Evolutionary conservation across 2,888 invertebrate species (phyloP), one percentile per base, ranked within the genome.

Genomic region (Trissoscelio sp.): DNA sequence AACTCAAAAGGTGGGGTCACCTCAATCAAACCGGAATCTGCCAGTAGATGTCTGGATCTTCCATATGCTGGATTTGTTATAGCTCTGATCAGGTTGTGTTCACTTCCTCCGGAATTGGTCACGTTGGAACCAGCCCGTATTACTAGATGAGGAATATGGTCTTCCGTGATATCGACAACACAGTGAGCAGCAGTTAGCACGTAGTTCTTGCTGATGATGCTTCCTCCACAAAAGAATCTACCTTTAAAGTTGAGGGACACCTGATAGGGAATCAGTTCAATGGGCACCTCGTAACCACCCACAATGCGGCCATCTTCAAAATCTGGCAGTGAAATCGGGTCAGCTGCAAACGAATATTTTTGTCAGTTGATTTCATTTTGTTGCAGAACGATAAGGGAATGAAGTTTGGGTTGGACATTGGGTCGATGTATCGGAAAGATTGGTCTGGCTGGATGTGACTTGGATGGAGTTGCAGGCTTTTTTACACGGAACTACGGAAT

Each of bases 171-270:
- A 2, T 18, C 4, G n/a, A 6, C 1, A 91, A 92, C 86, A 81
- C 94, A 94, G 85, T 94, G 94, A 0, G 93, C 94, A 6, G 94
- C 94, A 0, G 94, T 94, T 0, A 94, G 66, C 0, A 94, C 88
- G 2, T 92, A 91, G 22, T 92, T 88, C 6, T 86, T 88, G 28
- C 92, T 92, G n/a, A 94, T 89, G 9, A 93, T 92, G 3, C 93
- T 91, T 0, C 93, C 94, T 0, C 94, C 94, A 82, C 94, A 94
- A 48, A 28, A 18, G 22, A 66, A 60, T 0, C 88, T 85, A 0
- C 92, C 92, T 7, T 85, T 81, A 22, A 84, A 86, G 3, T 90
- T 79, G 0, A 93, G 66, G 0, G 93, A 92, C 0, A 93, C 91
- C 84, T 93, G 93, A 83, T 93, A 92, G 0, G 93, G 93, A 0